Conservation (phyloP, 2,888 invertebrate species). For the Dryobota labecula region DNA sequence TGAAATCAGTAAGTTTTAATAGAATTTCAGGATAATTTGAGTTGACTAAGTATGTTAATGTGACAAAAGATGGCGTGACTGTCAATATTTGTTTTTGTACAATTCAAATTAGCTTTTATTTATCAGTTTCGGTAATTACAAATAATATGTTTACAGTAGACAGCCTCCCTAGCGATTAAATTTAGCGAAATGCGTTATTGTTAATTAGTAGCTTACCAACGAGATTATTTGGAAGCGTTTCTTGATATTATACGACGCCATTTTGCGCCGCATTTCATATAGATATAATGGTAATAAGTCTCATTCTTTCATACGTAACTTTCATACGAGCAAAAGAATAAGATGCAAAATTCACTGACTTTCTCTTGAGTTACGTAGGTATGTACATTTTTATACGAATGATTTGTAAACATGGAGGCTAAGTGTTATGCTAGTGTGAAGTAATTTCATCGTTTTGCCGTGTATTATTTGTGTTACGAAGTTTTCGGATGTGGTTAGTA, state of each 20-base stretch:
- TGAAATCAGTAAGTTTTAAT: neutral
- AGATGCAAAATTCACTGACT: slow-evolving; percentile 80
- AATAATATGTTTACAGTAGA: slow-evolving; percentile 16
- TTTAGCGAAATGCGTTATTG: neutral
- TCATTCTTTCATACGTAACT: slow-evolving; percentile 73
- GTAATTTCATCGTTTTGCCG: slow-evolving; percentile 72
- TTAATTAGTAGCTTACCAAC: neutral
- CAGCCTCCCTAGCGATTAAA: neutral
- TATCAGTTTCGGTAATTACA: slow-evolving; percentile 27
- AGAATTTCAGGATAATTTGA: neutral
- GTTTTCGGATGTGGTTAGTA: slow-evolving; percentile 76
- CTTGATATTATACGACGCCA: slow-evolving; percentile 78
- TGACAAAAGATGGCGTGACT: slow-evolving; percentile 54
- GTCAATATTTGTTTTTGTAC: slow-evolving; percentile 22
- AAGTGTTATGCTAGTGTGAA: slow-evolving; percentile 81
- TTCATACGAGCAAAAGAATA: slow-evolving; percentile 76
- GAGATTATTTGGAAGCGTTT: slow-evolving; percentile 43
- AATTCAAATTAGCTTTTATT: slow-evolving; percentile 53
- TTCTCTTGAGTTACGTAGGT: slow-evolving; percentile 81
- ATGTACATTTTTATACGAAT: slow-evolving; percentile 82
- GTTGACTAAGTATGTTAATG: neutral
- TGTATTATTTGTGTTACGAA: slow-evolving; percentile 64
- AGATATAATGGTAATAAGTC: slow-evolving; percentile 76
- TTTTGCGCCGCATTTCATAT: slow-evolving; percentile 83
- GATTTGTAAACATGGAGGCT: slow-evolving; percentile 90